A percentile compares a stretch with the other conserved stretches of the same genome.
These are phyloP conservation scores for Chionodraco myersi DNA, from an alignment of 2,113 vertebrate species.

Conservation along the genomic window DNA sequence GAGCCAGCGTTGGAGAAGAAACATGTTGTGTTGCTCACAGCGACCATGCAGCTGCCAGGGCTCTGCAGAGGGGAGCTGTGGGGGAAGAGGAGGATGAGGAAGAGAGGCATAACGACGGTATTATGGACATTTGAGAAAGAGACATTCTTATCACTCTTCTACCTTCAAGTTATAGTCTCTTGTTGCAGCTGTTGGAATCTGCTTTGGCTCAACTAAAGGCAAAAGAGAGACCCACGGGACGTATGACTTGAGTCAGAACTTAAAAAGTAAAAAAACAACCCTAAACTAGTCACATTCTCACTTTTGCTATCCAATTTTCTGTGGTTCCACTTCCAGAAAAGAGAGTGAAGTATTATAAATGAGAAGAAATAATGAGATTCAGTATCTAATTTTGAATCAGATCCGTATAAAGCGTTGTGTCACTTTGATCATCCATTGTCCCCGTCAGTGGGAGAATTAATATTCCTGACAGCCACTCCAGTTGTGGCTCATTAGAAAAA, in stretches of 20 bases:
- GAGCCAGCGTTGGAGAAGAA: slow-evolving; percentile 71
- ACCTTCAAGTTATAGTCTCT: slow-evolving; percentile 22
- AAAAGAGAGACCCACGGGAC: neutral
- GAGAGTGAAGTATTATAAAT: slow-evolving; percentile 3
- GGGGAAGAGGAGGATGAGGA: slow-evolving; percentile 29
- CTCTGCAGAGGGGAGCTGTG: slow-evolving; percentile 52
- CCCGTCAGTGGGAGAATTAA: slow-evolving; percentile 3
- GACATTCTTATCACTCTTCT: slow-evolving; percentile 40
- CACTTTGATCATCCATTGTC: slow-evolving; percentile 20
- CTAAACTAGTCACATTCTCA: neutral
- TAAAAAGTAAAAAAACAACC: too few species aligned
- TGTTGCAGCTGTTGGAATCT: slow-evolving; percentile 56
- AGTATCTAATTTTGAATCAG: slow-evolving; percentile 7
- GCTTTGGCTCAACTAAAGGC: neutral
- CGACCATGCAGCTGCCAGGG: slow-evolving; percentile 68
- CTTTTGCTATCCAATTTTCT: neutral
- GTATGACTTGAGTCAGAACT: too few species aligned
- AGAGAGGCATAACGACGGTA: slow-evolving; percentile 60
- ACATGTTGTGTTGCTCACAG: slow-evolving; percentile 49
- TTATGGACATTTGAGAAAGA: slow-evolving; percentile 62
- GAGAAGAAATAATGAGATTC: slow-evolving; percentile 7
- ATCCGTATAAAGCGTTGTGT: slow-evolving; percentile 3
- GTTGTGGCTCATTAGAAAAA: slow-evolving; percentile 21
- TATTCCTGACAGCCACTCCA: slow-evolving; percentile 8
- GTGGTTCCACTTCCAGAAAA: neutral